phyloP scores from a whole-genome alignment of 2,797 vertebrate species.

The Octomys mimax region DNA sequence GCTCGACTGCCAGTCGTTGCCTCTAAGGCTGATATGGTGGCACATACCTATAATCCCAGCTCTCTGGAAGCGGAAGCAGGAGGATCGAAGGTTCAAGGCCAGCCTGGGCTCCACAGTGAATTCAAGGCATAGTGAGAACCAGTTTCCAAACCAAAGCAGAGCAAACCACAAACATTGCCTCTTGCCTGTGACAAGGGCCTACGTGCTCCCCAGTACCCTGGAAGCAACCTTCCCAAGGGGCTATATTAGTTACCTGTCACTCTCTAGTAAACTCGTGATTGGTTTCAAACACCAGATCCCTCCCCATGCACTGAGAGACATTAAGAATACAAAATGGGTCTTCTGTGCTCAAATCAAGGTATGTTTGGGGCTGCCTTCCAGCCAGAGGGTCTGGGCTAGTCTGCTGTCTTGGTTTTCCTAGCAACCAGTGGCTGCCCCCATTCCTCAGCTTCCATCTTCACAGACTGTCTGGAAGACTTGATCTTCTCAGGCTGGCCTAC shows the following conservation, averaged over 20 bases:
- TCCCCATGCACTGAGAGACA: not conserved
- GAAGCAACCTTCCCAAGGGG: too few relatives aligned
- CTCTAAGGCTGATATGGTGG: not conserved
- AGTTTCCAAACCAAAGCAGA: not conserved
- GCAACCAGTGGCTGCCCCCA: not conserved
- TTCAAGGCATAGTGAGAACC: not conserved
- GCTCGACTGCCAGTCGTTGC: not conserved
- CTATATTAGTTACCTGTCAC: rapidly evolving
- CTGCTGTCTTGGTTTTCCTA: not conserved
- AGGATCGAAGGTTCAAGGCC: too few relatives aligned
- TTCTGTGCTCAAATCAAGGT: not conserved
- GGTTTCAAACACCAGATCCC: not conserved
- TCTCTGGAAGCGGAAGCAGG: too few relatives aligned
- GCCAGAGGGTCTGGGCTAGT: not conserved
- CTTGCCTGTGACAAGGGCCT: not conserved
- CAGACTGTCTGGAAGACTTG: not conserved
- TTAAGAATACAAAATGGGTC: not conserved
- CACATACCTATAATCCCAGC: not conserved
- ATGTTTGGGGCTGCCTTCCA: rapidly evolving
- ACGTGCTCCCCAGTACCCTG: too few relatives aligned
- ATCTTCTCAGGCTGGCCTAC: not conserved
- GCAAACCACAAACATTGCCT: not conserved
- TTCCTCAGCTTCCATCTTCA: not conserved
- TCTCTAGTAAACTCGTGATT: not conserved
- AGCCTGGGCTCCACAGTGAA: not conserved